A percentile compares a stretch with the other conserved stretches of the same genome.
These are phyloP conservation scores for Catocala sponsa DNA, from an alignment of 2,888 invertebrate genomes.

Conservation along the genomic window DNA sequence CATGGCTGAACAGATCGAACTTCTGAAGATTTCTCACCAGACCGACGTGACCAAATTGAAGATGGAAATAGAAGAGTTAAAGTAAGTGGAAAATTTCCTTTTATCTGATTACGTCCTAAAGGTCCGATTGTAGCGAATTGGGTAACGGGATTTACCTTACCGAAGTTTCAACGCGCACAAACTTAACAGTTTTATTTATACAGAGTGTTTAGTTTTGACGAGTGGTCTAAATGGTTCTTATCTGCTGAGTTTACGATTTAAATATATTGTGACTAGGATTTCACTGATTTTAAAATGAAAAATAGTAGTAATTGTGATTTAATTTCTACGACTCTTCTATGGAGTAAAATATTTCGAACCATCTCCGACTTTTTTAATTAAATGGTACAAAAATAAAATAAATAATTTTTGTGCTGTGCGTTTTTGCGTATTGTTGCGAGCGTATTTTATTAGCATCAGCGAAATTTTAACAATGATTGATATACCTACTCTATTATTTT, in stretches of 20 bases:
- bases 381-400: too few relatives aligned
- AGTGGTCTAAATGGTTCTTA: constrained; percentile 8
- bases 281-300: too few relatives aligned
- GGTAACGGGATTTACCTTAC: constrained; percentile 16
- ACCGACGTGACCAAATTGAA: constrained; percentile 67
- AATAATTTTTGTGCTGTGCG: too few relatives aligned
- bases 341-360: too few relatives aligned
- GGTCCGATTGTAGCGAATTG: constrained; percentile 29
- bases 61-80: constrained; percentile 71
- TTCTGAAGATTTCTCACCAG: constrained; percentile 64
- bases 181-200: constrained; percentile 5
- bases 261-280: neutral
- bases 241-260: constrained; percentile 3
- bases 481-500: too few relatives aligned
- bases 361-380: too few relatives aligned
- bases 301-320: too few relatives aligned
- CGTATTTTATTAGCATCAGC: too few relatives aligned
- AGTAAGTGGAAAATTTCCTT: constrained; percentile 65
- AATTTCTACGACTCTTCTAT: too few relatives aligned
- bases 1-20: constrained; percentile 67
- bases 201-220: constrained; percentile 3
- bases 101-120: constrained; percentile 26
- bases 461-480: too few relatives aligned
- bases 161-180: neutral
- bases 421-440: too few relatives aligned